Evolutionary conservation across 35 echinoderm and acorn worm species (phyloP).

Genomic region (Lytechinus variegatus): DNA sequence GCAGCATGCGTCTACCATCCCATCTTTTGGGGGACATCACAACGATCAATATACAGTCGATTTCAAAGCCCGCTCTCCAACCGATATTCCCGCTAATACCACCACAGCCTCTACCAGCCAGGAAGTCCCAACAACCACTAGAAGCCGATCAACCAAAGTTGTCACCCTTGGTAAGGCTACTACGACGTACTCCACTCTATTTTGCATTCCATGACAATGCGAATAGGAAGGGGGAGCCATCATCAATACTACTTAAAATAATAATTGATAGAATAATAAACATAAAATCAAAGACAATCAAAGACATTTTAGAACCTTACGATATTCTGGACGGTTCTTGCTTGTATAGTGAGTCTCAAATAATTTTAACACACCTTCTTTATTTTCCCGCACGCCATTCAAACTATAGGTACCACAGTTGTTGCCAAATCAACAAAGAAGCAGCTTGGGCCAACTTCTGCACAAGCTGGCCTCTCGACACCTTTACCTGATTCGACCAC

Average conservation of each 20-base stretch:
- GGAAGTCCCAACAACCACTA: neutral
- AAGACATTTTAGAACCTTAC: too few species aligned
- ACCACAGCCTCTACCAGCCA: neutral
- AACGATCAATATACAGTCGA: neutral
- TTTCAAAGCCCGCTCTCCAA: neutral
- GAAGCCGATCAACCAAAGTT: neutral
- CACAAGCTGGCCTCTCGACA: neutral
- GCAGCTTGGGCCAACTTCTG: neutral
- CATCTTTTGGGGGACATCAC: neutral
- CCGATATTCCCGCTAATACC: neutral
- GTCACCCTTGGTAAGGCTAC: neutral
- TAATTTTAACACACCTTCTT: neutral
- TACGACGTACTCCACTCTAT: neutral
- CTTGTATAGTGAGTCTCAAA: neutral
- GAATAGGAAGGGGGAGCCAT: too few species aligned
- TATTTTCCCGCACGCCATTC: neutral
- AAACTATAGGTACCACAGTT: neutral
- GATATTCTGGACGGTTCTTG: neutral
- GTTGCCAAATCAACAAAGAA: neutral
- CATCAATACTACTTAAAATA: too few species aligned
- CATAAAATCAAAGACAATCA: too few species aligned
- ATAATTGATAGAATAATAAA: too few species aligned
- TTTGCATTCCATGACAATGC: too few species aligned
- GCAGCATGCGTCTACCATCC: neutral
- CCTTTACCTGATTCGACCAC: neutral